Evolutionary conservation across 2,113 vertebrate genomes (phyloP).

Genomic region (Capricornis sumatraensis): DNA sequence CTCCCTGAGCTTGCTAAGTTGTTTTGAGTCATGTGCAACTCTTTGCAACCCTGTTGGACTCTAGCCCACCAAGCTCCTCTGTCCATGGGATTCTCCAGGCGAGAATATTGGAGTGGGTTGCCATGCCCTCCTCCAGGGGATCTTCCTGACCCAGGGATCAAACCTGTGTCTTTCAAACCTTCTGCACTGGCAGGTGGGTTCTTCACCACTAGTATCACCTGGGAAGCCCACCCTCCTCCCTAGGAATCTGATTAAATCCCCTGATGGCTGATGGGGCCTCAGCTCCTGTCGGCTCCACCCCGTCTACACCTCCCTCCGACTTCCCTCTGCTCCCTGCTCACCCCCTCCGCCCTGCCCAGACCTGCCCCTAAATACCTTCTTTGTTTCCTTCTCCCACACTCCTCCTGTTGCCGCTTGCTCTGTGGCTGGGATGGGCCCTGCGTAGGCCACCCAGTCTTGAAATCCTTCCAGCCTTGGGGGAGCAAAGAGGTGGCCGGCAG

Average conservation of each 20-base stretch:
- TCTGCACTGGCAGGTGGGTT: neutral
- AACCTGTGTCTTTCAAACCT: neutral
- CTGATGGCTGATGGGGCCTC: neutral
- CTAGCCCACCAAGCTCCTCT: neutral
- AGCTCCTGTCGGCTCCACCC: neutral
- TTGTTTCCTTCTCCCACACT: conserved; percentile 53
- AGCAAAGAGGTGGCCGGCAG: neutral
- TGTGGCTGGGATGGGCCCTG: neutral
- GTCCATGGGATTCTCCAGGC: neutral
- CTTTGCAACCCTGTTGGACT: neutral
- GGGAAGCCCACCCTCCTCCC: neutral
- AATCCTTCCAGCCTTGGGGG: neutral
- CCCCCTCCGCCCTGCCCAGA: conserved; percentile 35
- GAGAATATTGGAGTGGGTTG: neutral
- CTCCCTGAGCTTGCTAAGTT: neutral
- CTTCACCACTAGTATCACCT: neutral
- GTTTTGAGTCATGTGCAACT: neutral
- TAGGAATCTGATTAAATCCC: neutral
- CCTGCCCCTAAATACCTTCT: conserved; percentile 54
- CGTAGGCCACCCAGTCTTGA: neutral
- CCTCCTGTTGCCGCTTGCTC: neutral
- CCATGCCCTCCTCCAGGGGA: neutral
- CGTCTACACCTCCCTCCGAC: neutral
- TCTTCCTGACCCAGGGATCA: neutral
- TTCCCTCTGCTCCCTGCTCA: neutral